Conservation (phyloP, 2,113 vertebrate genomes). For the Lampris incognitus region DNA sequence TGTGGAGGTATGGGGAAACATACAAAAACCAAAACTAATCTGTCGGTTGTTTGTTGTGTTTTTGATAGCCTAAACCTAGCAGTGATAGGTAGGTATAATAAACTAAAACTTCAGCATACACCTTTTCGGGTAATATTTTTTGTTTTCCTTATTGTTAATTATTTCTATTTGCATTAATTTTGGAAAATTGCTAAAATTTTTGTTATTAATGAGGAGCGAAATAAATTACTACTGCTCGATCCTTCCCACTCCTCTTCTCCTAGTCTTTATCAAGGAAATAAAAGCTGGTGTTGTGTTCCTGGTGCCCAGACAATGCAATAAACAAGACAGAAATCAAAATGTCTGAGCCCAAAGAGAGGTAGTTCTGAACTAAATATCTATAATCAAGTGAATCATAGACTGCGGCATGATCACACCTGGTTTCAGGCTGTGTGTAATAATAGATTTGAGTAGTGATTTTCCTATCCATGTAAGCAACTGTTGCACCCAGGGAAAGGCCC, state of each 20-base stretch:
- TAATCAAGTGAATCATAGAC: constrained; percentile 62
- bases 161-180: too few species aligned
- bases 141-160: too few species aligned
- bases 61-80: too few species aligned
- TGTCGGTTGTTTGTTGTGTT: too few species aligned
- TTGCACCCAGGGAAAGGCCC: constrained; percentile 25
- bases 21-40: too few species aligned
- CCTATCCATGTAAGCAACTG: constrained; percentile 24
- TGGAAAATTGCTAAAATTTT: too few species aligned
- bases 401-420: constrained; percentile 55
- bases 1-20: too few species aligned
- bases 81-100: too few species aligned
- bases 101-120: too few species aligned
- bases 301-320: constrained; percentile 64
- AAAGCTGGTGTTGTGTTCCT: constrained; percentile 37
- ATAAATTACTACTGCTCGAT: background rate
- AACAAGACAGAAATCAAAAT: constrained; percentile 61
- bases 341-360: constrained; percentile 19
- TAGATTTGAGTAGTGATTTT: constrained; percentile 49
- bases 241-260: background rate
- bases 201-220: too few species aligned
- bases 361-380: constrained; percentile 54
- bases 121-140: too few species aligned
- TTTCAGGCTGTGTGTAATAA: constrained; percentile 47
- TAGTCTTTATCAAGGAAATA: constrained; percentile 13